Percentiles rank a stretch among this genome's conserved stretches.
These are phyloP conservation scores for Neosilurus mollespiculum DNA, from an alignment of 2,797 vertebrate genomes.

Conservation along the genomic window DNA sequence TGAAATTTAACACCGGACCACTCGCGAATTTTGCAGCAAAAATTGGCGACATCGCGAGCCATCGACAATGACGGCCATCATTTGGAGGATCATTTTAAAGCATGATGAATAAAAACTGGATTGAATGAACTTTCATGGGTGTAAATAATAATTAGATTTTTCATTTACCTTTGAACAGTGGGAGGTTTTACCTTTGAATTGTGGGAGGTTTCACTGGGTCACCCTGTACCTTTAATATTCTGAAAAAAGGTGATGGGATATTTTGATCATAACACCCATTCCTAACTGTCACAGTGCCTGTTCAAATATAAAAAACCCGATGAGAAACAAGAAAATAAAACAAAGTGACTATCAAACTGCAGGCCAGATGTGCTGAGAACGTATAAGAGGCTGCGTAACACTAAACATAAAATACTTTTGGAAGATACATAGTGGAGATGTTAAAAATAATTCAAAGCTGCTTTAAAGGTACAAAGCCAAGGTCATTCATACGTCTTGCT, in stretches of 20 bases:
- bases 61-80: too few species aligned
- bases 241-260: not conserved
- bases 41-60: too few species aligned
- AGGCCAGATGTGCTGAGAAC: conserved; percentile 20
- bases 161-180: too few species aligned
- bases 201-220: too few species aligned
- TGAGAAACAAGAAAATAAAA: conserved; percentile 8
- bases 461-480: conserved; percentile 45
- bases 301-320: not conserved
- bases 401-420: conserved; percentile 7
- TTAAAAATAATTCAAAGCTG: conserved; percentile 37
- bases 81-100: too few species aligned
- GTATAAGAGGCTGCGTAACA: conserved; percentile 5
- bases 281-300: not conserved
- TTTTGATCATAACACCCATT: not conserved
- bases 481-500: conserved; percentile 52
- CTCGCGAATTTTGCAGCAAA: too few species aligned
- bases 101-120: too few species aligned
- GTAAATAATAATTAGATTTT: too few species aligned
- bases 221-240: not conserved
- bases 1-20: too few species aligned
- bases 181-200: too few species aligned
- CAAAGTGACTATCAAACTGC: not conserved
- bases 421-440: conserved; percentile 28
- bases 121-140: too few species aligned